A percentile compares a stretch with the other conserved stretches of the same genome.
Evolutionary conservation across 2,888 invertebrate species (phyloP).

Genomic region (Philopedon plagiatum): DNA sequence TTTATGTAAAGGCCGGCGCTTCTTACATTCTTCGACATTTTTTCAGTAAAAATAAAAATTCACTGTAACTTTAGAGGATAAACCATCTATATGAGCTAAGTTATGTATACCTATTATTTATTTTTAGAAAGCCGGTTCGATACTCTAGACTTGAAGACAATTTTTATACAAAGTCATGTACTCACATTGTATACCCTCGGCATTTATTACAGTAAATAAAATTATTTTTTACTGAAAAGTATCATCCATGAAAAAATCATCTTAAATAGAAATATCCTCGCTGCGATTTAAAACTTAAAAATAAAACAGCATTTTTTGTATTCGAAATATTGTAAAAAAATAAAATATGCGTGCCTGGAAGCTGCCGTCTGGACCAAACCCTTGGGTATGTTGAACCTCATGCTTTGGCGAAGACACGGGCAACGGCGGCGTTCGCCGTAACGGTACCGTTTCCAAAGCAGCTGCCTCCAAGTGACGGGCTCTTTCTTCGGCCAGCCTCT

Average conservation of each 20-base stretch:
- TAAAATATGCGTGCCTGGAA: constrained; percentile 61
- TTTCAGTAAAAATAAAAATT: too few species aligned
- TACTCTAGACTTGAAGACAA: too few species aligned
- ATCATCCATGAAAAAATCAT: too few species aligned
- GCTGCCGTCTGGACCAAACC: constrained; percentile 65
- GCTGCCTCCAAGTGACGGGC: constrained; percentile 60
- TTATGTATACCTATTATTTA: too few species aligned
- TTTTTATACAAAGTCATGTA: too few species aligned
- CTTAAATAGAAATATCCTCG: constrained; percentile 5
- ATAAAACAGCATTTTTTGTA: neutral
- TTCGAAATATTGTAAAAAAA: neutral
- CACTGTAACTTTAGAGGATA: too few species aligned
- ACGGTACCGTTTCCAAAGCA: constrained; percentile 74
- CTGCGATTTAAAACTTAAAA: constrained; percentile 1
- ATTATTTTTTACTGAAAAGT: too few species aligned
- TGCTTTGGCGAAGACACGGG: constrained; percentile 60
- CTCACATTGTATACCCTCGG: too few species aligned
- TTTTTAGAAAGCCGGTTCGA: too few species aligned
- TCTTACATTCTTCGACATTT: too few species aligned
- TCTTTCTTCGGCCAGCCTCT: constrained; percentile 59
- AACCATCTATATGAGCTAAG: too few species aligned
- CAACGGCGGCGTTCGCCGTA: constrained; percentile 74
- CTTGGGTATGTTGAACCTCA: constrained; percentile 57
- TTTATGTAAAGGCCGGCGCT: neutral
- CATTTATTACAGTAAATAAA: too few species aligned